Evolutionary conservation across 2,888 invertebrate genomes (phyloP).

Genomic region (Folsomia candida): DNA sequence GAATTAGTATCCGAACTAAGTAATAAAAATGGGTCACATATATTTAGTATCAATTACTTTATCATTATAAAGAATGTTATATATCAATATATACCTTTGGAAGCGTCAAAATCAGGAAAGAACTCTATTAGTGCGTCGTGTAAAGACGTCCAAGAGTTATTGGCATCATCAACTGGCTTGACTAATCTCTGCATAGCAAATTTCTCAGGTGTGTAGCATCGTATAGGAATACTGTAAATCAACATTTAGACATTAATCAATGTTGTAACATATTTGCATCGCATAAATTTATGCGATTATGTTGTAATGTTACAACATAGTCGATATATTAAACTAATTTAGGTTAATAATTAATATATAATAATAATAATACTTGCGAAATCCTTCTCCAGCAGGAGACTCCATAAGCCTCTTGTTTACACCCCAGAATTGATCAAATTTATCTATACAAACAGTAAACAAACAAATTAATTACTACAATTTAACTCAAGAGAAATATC

Average conservation of each 20-base stretch:
- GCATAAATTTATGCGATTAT: too few species aligned
- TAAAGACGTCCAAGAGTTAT: slow-evolving; percentile 70
- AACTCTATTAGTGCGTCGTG: slow-evolving; percentile 69
- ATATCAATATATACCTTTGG: not conserved
- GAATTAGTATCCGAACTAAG: slow-evolving; percentile 77
- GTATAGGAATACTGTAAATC: slow-evolving; percentile 86
- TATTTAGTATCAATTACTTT: not conserved
- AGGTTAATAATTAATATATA: too few species aligned
- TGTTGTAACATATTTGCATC: too few species aligned
- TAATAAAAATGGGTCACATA: slow-evolving; percentile 53
- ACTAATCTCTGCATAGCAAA: slow-evolving; percentile 74
- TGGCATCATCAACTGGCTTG: slow-evolving; percentile 67
- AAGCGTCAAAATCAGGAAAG: slow-evolving; percentile 57
- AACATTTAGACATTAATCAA: too few species aligned
- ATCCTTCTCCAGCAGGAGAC: slow-evolving; percentile 65
- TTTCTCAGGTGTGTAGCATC: slow-evolving; percentile 69
- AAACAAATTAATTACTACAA: slow-evolving; percentile 2
- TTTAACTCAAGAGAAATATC: not conserved
- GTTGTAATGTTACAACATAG: too few species aligned
- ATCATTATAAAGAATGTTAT: not conserved
- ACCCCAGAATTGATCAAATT: slow-evolving; percentile 99
- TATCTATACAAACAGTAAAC: slow-evolving; percentile 63
- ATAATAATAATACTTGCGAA: too few species aligned
- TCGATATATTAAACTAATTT: too few species aligned
- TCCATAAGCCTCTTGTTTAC: slow-evolving; percentile 96